Evolutionary conservation across 2,797 vertebrate genomes (phyloP).

Genomic region (Sphenodon punctatus): DNA sequence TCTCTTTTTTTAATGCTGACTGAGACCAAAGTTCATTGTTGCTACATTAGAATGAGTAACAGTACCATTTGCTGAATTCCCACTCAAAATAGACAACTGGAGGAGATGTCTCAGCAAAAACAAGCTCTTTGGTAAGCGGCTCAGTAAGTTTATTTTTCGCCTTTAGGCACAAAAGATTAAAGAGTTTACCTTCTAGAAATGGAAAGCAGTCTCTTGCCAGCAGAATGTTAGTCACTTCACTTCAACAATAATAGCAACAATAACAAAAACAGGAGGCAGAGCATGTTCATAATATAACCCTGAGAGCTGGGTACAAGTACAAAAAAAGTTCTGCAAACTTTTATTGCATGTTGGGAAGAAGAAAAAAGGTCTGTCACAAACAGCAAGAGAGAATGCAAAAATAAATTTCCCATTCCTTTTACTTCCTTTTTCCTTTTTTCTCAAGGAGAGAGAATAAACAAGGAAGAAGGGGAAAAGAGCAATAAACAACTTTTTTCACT

Average conservation of each 20-base stretch:
- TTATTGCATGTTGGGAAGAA: neutral
- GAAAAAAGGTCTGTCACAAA: neutral
- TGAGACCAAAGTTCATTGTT: constrained; percentile 25
- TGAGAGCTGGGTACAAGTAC: neutral
- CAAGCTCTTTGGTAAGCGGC: constrained; percentile 40
- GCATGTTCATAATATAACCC: neutral
- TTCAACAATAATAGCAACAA: neutral
- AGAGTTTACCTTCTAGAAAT: constrained; percentile 52
- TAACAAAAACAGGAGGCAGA: neutral
- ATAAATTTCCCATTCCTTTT: no score
- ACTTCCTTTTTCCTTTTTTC: neutral
- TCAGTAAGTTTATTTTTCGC: constrained; percentile 55
- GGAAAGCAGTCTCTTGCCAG: constrained; percentile 25
- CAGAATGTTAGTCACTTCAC: neutral
- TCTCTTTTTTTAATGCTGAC: neutral
- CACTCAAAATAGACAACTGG: constrained; percentile 34
- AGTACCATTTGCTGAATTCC: constrained; percentile 3
- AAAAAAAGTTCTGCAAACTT: neutral
- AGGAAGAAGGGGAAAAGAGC: neutral
- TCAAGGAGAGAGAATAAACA: no score
- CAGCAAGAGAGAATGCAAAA: neutral
- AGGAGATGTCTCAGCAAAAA: constrained; percentile 60
- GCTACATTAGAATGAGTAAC: constrained; percentile 34
- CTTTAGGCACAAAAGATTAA: constrained; percentile 53
- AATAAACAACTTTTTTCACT: no score